These are phyloP conservation scores for Caenorhabditis doughertyi DNA, from an alignment of 2,888 invertebrate genomes.

Conservation along the genomic window DNA sequence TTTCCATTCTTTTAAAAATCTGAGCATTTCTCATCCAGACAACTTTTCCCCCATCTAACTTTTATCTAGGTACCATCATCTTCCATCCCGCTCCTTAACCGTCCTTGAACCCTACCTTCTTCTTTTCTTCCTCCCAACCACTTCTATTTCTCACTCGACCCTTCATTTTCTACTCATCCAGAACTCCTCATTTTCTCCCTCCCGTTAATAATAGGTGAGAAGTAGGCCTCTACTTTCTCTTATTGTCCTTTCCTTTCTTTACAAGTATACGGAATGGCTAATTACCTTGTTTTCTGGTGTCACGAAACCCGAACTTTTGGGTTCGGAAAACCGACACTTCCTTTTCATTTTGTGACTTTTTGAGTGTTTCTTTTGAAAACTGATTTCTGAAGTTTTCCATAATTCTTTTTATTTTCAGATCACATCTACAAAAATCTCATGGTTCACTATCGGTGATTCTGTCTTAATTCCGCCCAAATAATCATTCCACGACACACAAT, in stretches of 20 bases:
- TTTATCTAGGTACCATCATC: constrained; percentile 28
- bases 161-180: constrained; percentile 14
- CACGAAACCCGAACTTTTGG: no score
- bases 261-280: constrained; percentile 10
- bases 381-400: no score
- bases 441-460: constrained; percentile 21
- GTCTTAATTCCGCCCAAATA: not conserved
- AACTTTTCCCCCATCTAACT: not conserved
- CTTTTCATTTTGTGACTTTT: no score
- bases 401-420: constrained; percentile 2
- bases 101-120: constrained; percentile 53
- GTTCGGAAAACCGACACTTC: no score
- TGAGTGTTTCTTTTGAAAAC: no score
- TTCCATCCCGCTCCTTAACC: not conserved
- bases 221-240: constrained; percentile 15
- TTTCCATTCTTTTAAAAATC: no score
- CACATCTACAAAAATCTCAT: constrained; percentile 22
- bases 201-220: constrained; percentile 24
- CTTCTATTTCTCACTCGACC: no score
- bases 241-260: not conserved
- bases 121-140: not conserved
- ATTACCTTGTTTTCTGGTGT: constrained; percentile 10
- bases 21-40: no score
- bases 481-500: not conserved
- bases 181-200: not conserved